Evolutionary conservation across 2,113 vertebrate genomes (phyloP).

Genomic region (Phalacrocorax carbo): DNA sequence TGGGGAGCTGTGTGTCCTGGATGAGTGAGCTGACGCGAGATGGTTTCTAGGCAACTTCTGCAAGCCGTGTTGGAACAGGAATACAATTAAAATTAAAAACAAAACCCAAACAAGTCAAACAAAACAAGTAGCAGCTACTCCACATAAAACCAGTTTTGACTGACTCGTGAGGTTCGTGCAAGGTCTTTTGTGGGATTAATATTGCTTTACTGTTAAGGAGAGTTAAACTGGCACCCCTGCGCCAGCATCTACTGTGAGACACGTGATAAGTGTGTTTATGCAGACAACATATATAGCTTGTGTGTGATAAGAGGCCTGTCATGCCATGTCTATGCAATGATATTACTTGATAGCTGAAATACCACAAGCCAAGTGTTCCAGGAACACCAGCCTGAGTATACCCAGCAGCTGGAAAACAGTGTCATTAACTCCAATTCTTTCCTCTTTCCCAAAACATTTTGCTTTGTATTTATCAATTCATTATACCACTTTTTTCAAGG

Average conservation of each 20-base stretch:
- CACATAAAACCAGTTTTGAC: not conserved
- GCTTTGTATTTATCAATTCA: not conserved
- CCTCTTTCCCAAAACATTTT: not conserved
- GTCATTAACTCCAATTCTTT: not conserved
- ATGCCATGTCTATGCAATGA: not conserved
- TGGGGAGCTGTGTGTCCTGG: conserved; percentile 28
- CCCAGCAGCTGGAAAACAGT: not conserved
- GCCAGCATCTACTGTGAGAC: not conserved
- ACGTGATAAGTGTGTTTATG: not conserved
- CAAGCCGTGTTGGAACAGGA: conserved; percentile 23
- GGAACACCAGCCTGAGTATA: not conserved
- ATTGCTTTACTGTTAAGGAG: not conserved
- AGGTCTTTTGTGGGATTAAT: conserved; percentile 40
- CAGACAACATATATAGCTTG: not conserved
- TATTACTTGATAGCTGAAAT: not conserved
- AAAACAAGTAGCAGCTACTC: conserved; percentile 39
- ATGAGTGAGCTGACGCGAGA: conserved; percentile 22
- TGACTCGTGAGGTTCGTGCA: not conserved
- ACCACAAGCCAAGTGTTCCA: not conserved
- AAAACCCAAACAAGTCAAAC: conserved; percentile 22
- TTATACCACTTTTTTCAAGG: not conserved
- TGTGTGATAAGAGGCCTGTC: not conserved
- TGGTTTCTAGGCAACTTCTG: conserved; percentile 68
- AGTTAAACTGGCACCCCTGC: not conserved
- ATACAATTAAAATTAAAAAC: not conserved